Conservation (phyloP, 2,797 vertebrate species). For the Petrocephalus sullivani region DNA sequence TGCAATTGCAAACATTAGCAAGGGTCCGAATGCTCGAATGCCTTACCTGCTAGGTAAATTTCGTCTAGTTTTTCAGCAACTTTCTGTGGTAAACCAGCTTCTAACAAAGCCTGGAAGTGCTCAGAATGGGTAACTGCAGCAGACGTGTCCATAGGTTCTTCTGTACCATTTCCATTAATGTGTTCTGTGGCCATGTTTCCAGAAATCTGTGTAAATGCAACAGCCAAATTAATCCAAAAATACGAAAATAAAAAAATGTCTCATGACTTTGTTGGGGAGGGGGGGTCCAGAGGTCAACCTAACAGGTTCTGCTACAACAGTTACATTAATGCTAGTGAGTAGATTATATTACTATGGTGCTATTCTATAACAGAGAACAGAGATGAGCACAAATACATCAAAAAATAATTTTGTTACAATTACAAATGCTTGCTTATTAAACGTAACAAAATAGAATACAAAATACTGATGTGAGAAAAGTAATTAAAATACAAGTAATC, state of each 20-base stretch:
- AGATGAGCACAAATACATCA: no score
- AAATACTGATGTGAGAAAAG: no score
- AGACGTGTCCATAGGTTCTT: constrained; percentile 99
- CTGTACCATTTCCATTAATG: constrained; percentile 99
- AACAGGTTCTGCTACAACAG: neutral
- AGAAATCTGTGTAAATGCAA: constrained; percentile 98
- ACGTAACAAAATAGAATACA: no score
- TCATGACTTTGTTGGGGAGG: constrained; percentile 10
- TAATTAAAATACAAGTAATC: no score
- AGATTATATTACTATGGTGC: neutral
- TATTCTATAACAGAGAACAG: neutral
- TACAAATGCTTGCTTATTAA: no score
- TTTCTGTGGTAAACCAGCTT: constrained; percentile 99
- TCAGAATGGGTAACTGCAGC: constrained; percentile 99
- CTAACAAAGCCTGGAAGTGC: constrained; percentile 99
- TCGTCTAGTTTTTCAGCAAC: constrained; percentile 99
- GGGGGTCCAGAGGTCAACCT: neutral
- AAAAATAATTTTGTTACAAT: no score
- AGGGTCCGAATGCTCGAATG: constrained; percentile 73
- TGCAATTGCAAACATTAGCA: constrained; percentile 63
- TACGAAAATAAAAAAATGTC: constrained; percentile 23
- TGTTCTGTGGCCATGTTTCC: constrained; percentile 99
- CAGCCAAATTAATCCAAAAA: constrained; percentile 71
- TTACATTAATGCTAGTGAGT: neutral
- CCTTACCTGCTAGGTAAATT: constrained; percentile 99